These are phyloP conservation scores for Sebastes trivittatus DNA, from an alignment of 2,797 vertebrate genomes.

Conservation along the genomic window DNA sequence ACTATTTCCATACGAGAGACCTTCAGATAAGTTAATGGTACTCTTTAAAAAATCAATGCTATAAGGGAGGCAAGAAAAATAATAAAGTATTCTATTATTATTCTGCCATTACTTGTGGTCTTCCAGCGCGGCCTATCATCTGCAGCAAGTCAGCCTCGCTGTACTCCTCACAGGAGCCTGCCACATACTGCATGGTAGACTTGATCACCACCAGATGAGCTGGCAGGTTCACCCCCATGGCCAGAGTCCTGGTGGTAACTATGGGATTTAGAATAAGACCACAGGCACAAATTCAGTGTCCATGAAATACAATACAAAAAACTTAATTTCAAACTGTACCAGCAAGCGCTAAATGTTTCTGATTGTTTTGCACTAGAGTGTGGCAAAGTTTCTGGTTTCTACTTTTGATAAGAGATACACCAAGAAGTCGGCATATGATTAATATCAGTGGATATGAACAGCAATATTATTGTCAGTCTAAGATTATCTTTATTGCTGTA, in stretches of 20 bases:
- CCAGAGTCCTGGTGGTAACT: slow-evolving; percentile 98
- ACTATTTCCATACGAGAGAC: neutral
- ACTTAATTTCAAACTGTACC: neutral
- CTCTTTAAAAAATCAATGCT: neutral
- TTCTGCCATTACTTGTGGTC: slow-evolving; percentile 88
- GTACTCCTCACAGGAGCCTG: slow-evolving; percentile 95
- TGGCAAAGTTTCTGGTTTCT: neutral
- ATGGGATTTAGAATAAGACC: slow-evolving; percentile 21
- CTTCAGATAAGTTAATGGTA: neutral
- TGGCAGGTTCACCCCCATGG: slow-evolving; percentile 97
- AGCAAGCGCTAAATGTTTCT: neutral
- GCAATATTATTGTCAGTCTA: neutral
- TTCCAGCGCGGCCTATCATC: slow-evolving; percentile 98
- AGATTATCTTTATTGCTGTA: neutral
- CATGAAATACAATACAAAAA: neutral
- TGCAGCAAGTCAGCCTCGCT: slow-evolving; percentile 96
- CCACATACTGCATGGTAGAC: slow-evolving; percentile 94
- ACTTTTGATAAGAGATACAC: neutral
- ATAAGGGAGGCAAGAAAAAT: neutral
- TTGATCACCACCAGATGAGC: slow-evolving; percentile 98
- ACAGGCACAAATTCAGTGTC: neutral
- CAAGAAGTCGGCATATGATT: neutral
- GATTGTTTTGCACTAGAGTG: neutral
- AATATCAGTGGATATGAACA: neutral
- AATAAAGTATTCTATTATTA: neutral